Conservation (phyloP, 2,797 vertebrate species). For the Sebastes nivosus region DNA sequence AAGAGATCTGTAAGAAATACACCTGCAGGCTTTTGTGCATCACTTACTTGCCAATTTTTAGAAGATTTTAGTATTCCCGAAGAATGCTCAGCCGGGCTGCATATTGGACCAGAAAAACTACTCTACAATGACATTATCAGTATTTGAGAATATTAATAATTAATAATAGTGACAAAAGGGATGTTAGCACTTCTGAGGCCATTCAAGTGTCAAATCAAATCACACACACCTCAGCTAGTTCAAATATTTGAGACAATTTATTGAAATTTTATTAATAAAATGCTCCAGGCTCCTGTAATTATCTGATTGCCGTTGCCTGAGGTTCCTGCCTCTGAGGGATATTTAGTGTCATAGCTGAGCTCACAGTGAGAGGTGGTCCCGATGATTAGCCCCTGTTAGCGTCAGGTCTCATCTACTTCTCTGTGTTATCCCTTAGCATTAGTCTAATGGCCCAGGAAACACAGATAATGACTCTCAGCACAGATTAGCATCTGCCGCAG, state of each 20-base stretch:
- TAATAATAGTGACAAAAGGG: conserved; percentile 40
- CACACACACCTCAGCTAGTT: conserved; percentile 44
- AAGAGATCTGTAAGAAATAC: conserved; percentile 28
- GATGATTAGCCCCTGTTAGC: conserved; percentile 78
- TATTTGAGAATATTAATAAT: conserved; percentile 50
- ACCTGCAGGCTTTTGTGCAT: conserved; percentile 24
- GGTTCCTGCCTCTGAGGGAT: conserved; percentile 63
- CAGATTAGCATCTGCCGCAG: conserved; percentile 71
- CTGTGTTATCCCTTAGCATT: conserved; percentile 74
- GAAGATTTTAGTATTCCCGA: not conserved
- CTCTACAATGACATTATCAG: conserved; percentile 21
- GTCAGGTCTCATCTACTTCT: conserved; percentile 71
- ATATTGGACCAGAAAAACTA: conserved; percentile 12
- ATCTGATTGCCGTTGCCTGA: conserved; percentile 55
- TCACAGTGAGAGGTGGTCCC: conserved; percentile 66
- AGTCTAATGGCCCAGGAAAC: conserved; percentile 78
- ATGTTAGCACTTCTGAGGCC: conserved; percentile 57
- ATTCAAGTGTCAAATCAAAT: conserved; percentile 63
- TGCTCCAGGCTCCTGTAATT: conserved; percentile 63
- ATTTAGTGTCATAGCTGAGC: conserved; percentile 71
- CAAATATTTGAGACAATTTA: conserved; percentile 73
- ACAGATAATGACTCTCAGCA: conserved; percentile 73
- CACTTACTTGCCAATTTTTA: not conserved
- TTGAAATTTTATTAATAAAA: conserved; percentile 73
- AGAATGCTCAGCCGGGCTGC: not conserved